These are phyloP conservation scores for Ligdia adustata DNA, from an alignment of 2,888 invertebrate genomes.

Conservation along the genomic window DNA sequence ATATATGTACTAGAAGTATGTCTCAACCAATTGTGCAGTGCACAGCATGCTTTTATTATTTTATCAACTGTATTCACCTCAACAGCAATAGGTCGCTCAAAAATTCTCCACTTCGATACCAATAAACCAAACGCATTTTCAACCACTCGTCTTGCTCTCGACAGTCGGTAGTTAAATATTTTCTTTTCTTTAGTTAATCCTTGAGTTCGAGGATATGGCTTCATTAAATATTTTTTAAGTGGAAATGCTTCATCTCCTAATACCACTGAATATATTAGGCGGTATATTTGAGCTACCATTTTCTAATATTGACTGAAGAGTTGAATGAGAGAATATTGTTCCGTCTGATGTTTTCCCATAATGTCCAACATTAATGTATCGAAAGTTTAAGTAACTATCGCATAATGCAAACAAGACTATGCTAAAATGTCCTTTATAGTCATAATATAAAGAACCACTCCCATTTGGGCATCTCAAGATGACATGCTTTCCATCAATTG, in stretches of 20 bases:
- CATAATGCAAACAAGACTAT: constrained; percentile 19
- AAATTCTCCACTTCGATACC: constrained; percentile 15
- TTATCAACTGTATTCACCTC: constrained; percentile 22
- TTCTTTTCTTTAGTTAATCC: constrained; percentile 19
- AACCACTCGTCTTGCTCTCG: constrained; percentile 22
- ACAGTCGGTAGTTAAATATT: constrained; percentile 12
- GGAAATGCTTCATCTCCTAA: constrained; percentile 22
- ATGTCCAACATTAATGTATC: constrained; percentile 28
- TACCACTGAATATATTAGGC: constrained; percentile 26
- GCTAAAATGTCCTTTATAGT: constrained; percentile 22
- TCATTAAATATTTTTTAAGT: constrained; percentile 23
- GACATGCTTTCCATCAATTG: constrained; percentile 7
- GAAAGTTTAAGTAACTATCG: constrained; percentile 27
- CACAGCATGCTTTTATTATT: constrained; percentile 21
- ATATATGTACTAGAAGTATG: constrained; percentile 23
- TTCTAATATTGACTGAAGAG: constrained; percentile 27
- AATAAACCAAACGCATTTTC: constrained; percentile 28
- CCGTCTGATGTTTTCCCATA: constrained; percentile 27
- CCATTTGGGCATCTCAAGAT: constrained; percentile 17
- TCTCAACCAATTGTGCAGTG: constrained; percentile 23
- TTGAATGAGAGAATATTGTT: constrained; percentile 27
- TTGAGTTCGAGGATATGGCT: constrained; percentile 20
- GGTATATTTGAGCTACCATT: constrained; percentile 24
- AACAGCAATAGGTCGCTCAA: constrained; percentile 21
- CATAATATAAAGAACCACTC: constrained; percentile 12